Evolutionary conservation across 1,140 invertebrate genomes (phyloP), one percentile per base, ranked within the genome.

Genomic region (Lordiphosa collinella): DNA sequence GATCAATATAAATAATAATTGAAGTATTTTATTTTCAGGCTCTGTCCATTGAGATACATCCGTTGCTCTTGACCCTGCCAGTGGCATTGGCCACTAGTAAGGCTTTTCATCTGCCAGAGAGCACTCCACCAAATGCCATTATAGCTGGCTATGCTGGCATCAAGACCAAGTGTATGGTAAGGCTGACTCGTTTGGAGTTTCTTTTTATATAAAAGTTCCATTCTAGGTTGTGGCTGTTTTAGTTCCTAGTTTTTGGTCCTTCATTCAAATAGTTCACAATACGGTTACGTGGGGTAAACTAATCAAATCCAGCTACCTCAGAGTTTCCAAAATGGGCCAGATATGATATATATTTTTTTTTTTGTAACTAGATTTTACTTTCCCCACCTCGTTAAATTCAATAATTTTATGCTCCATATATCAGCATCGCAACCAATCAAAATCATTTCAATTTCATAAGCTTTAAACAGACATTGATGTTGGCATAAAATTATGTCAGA

Each of bases 81-180:
- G 92, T 94, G 0, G 91, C 94, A 0, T 85, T 94, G 32, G 92
- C 91, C 2, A 94, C 94, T 70, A 96, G 95, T 1, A 95, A 91
- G 87, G 91, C 93, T 0, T 94, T 92, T 86, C 89, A 89, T 10
- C 55, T 90, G 44, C 95, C 95, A 0, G 93, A 95, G 0, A 89
- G 90, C 31, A 94, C 93, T 0, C 96, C 97, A 2, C 96, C 97
- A 10, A 99, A 98, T 90, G 97, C 97, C 0, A 97, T 99, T 49
- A 94, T 96, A 1, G 94, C 95, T 37, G 93, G 93, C 0, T 93
- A 94, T 14, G 94, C 92, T 0, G 91, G 36, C 3, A 40, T 80
- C 7, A 80, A 80, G 25, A 75, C 75, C 0, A 80, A 82, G 16
- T 82, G 82, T 37, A 22, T 80, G 60, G 75, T 60, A 5, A 2